A percentile compares a stretch with the other conserved stretches of the same genome.
Evolutionary conservation across 2,888 invertebrate genomes (phyloP).

Genomic region (Lasioglossum marginatum): DNA sequence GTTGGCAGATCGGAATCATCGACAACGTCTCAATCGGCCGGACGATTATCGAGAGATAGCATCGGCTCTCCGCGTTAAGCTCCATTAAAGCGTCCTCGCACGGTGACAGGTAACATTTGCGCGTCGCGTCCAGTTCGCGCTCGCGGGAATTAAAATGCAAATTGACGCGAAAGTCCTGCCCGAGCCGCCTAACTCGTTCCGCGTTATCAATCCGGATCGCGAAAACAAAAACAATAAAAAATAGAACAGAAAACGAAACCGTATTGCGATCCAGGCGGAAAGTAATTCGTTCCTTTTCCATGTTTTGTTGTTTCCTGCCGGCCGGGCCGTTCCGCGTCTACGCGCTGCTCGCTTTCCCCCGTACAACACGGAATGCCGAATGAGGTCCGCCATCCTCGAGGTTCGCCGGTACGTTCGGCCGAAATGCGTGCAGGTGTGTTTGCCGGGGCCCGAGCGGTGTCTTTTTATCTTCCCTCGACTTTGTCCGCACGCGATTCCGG

Average conservation of each 20-base stretch:
- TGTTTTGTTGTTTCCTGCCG: constrained; percentile 10
- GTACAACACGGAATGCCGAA: constrained; percentile 30
- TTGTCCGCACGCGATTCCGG: constrained; percentile 19
- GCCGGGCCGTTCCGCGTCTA: constrained; percentile 7
- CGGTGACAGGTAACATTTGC: constrained; percentile 52
- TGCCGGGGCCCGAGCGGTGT: constrained; percentile 5
- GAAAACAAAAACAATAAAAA: not conserved
- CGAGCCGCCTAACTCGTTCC: not conserved
- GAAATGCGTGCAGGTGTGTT: constrained; percentile 34
- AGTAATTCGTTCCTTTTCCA: not conserved
- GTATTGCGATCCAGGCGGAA: not conserved
- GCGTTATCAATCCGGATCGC: not conserved
- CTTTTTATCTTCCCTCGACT: constrained; percentile 29
- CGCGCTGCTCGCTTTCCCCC: not conserved
- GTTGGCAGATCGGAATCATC: constrained; percentile 47
- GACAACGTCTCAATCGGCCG: constrained; percentile 62
- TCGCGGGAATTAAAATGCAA: constrained; percentile 49
- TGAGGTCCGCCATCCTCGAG: constrained; percentile 4
- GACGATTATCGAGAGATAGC: constrained; percentile 40
- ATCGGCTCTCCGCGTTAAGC: constrained; percentile 40
- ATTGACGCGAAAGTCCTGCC: constrained; percentile 8
- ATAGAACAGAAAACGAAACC: not conserved
- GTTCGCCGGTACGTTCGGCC: not conserved
- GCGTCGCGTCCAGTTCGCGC: constrained; percentile 1
- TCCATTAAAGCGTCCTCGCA: constrained; percentile 46